These are phyloP conservation scores for Ctena decussata DNA, from an alignment of 2,888 invertebrate genomes.

Conservation along the genomic window DNA sequence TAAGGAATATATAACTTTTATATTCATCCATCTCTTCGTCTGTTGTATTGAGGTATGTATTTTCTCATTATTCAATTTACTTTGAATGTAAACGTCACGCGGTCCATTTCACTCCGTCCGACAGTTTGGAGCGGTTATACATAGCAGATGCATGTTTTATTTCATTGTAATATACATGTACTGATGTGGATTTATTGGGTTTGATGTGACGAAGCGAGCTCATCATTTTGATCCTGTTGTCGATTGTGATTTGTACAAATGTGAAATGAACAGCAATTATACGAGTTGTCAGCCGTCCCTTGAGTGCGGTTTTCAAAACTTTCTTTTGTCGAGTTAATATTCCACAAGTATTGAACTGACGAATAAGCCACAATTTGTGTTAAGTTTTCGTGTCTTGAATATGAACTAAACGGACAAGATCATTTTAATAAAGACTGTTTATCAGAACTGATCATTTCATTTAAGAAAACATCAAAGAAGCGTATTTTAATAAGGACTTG, in stretches of 20 bases:
- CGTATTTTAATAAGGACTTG: slow-evolving; percentile 48
- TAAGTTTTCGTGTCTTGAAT: background rate
- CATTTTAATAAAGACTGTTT: slow-evolving; percentile 58
- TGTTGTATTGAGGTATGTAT: slow-evolving; percentile 60
- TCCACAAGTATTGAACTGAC: background rate
- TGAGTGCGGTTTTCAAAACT: slow-evolving; percentile 47
- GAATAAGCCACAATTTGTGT: background rate
- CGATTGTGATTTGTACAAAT: slow-evolving; percentile 61
- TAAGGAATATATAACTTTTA: slow-evolving; percentile 61
- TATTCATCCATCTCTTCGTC: slow-evolving; percentile 58
- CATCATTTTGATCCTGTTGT: slow-evolving; percentile 63
- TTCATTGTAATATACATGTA: slow-evolving; percentile 33
- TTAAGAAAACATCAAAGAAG: slow-evolving; percentile 51
- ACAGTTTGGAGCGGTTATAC: background rate
- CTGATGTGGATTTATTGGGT: slow-evolving; percentile 59
- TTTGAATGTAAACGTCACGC: slow-evolving; percentile 19
- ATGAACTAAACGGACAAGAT: background rate
- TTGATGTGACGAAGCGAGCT: slow-evolving; percentile 49
- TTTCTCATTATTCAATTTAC: slow-evolving; percentile 44
- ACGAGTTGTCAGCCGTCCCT: slow-evolving; percentile 54
- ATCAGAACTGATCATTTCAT: slow-evolving; percentile 54
- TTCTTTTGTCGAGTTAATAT: slow-evolving; percentile 45
- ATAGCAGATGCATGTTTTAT: slow-evolving; percentile 32
- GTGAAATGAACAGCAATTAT: slow-evolving; percentile 61
- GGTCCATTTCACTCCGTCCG: slow-evolving; percentile 12